Evolutionary conservation across 1,140 invertebrate species (phyloP).

Genomic region (Brachionus sp.): DNA sequence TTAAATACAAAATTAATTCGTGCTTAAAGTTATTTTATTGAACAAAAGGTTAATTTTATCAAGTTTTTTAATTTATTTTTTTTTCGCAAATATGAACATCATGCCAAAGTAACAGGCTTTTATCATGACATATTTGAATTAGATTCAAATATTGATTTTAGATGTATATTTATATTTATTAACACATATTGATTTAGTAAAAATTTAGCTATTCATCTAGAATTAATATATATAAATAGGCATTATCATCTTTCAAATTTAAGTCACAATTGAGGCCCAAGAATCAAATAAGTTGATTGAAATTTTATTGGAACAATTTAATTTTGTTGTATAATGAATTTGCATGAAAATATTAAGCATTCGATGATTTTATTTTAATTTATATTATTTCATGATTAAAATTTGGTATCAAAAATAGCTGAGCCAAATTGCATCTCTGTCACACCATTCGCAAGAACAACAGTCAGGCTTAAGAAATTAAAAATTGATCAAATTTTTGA

Average conservation of each 20-base stretch:
- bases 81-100: constrained; percentile 20
- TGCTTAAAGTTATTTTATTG: neutral
- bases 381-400: neutral
- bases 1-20: neutral
- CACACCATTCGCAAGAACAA: too few relatives aligned
- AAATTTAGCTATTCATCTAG: constrained; percentile 6
- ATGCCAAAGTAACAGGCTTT: neutral
- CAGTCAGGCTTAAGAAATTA: too few relatives aligned
- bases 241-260: neutral
- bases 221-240: neutral
- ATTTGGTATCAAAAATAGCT: neutral
- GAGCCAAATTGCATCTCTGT: neutral
- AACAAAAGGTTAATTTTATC: neutral
- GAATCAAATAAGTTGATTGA: neutral
- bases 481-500: neutral
- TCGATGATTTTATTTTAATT: neutral
- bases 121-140: neutral
- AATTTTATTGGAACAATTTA: neutral
- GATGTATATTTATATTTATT: too few relatives aligned
- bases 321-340: neutral
- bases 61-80: neutral
- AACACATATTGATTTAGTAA: neutral
- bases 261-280: neutral
- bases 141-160: neutral
- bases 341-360: neutral